Percentiles rank a stretch among this genome's conserved stretches.
These are phyloP conservation scores for Malurus cyaneus DNA, from an alignment of 2,113 vertebrate genomes.

Conservation along the genomic window DNA sequence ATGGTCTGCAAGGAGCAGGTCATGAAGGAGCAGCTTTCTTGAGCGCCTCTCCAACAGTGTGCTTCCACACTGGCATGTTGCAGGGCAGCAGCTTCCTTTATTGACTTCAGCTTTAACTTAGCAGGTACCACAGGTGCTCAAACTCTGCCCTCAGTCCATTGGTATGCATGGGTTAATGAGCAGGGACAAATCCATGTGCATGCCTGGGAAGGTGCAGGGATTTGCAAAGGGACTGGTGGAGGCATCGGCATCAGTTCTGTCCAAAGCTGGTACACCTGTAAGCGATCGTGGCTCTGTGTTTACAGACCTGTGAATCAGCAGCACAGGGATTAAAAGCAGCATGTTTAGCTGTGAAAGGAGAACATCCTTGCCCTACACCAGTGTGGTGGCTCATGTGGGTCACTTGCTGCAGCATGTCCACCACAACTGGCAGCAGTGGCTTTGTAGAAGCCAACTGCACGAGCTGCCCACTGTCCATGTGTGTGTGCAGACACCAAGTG, in stretches of 20 bases:
- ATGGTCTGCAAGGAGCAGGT: neutral
- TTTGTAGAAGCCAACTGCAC: neutral
- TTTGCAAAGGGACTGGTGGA: neutral
- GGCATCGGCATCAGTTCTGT: neutral
- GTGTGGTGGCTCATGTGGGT: fast-evolving
- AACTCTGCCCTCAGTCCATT: neutral
- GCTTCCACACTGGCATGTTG: neutral
- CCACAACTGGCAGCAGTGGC: neutral
- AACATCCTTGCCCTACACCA: fast-evolving
- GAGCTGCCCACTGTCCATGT: fast-evolving
- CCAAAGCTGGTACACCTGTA: neutral
- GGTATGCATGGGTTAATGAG: neutral
- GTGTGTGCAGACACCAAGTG: neutral
- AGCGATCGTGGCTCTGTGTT: fast-evolving
- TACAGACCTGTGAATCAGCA: fast-evolving
- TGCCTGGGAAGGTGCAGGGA: neutral
- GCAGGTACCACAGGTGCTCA: neutral
- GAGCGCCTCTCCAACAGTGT: fast-evolving
- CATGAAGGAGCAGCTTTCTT: fast-evolving
- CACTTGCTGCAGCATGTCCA: neutral
- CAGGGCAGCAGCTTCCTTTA: neutral
- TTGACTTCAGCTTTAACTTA: neutral
- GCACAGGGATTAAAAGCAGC: neutral
- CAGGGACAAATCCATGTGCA: neutral
- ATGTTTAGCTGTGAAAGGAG: neutral